Base-by-base conservation (phyloP, 1,140 invertebrate species). In the Galleria mellonella region DNA sequence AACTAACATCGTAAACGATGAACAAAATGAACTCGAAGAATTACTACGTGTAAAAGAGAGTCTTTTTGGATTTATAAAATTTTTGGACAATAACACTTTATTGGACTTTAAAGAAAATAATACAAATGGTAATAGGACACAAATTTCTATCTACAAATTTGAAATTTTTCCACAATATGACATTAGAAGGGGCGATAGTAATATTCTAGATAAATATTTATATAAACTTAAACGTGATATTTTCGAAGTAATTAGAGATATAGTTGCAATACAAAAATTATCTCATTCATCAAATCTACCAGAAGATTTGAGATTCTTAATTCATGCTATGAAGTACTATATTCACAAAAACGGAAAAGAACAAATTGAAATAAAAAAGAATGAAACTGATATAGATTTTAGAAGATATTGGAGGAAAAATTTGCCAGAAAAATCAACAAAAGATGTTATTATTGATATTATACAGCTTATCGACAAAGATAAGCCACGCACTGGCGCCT, bases 141-240 rank as follows among this genome's bases (percentile, higher is more conserved):
- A 49, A 17, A 29, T 61, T 8, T 52, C 49, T 8, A 38, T 70
- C 17, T 61, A 61, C 30, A 56, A 60, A 27, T 7, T 64, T 15
- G 50, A 55, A 46, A 39, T 56, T 14, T 32, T 31, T 23, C 35
- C 55, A n/a, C 32, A 62, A 27, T 23, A 49, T 15, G 38, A 47
- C 32, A 31, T 32, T 1, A 51, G 44, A 31, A 53, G 46, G 32
- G 38, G 14, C 12, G 52, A 62, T 36, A 4, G 35, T 11, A 41
- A 59, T 28, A 23, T 35, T 9, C 29, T 62, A 10, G 47, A 69
- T 5, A 62, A 61, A 15, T 63, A 61, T 29, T 8, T 63, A 13
- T 23, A 38, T 29, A 75, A 75, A 61, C 32, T 73, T 14, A 65
- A 70, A 58, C 39, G n/a, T 3, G 70, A 78, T 43, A 60, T 73